phyloP scores from a whole-genome alignment of 1,140 invertebrate species.

The Drosophila kepulauana region DNA sequence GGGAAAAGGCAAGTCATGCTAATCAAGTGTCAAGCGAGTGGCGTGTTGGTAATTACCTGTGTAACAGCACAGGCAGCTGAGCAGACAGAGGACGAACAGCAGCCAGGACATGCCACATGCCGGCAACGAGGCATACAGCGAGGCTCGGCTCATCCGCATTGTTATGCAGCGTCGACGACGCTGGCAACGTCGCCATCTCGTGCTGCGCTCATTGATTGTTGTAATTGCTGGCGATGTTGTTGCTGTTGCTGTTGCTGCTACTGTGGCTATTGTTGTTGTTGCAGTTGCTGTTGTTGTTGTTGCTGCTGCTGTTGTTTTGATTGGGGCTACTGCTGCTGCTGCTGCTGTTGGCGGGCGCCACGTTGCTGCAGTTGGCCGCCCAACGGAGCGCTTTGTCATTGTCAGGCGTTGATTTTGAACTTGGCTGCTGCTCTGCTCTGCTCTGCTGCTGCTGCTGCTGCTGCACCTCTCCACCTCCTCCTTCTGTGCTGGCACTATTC shows the following conservation, averaged over 20 bases:
- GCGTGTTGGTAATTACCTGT: constrained; percentile 66
- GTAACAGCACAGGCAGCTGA: constrained; percentile 67
- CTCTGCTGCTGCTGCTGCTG: constrained; percentile 8
- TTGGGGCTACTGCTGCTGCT: constrained; percentile 10
- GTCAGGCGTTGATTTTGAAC: constrained; percentile 81
- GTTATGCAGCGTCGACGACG: constrained; percentile 24
- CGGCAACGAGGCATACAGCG: constrained; percentile 40
- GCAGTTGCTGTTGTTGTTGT: constrained; percentile 19
- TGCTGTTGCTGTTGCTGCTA: neutral
- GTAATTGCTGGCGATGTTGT: constrained; percentile 2
- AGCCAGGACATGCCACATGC: constrained; percentile 64
- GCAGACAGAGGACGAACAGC: constrained; percentile 66
- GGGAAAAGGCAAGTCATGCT: constrained; percentile 13
- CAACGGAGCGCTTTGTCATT: constrained; percentile 63
- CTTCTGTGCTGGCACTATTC: constrained; percentile 12
- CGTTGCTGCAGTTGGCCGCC: constrained; percentile 54
- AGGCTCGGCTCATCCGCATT: constrained; percentile 38
- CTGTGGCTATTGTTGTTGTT: constrained; percentile 29
- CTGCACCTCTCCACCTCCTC: neutral
- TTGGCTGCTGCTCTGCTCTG: constrained; percentile 40
- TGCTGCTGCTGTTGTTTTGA: constrained; percentile 14
- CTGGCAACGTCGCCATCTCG: constrained; percentile 20
- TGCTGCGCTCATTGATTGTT: constrained; percentile 21
- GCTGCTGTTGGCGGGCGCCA: constrained; percentile 50
- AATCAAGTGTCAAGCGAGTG: constrained; percentile 38